phyloP scores from a whole-genome alignment of 1,140 invertebrate species.

The Scaptomyza montana region DNA sequence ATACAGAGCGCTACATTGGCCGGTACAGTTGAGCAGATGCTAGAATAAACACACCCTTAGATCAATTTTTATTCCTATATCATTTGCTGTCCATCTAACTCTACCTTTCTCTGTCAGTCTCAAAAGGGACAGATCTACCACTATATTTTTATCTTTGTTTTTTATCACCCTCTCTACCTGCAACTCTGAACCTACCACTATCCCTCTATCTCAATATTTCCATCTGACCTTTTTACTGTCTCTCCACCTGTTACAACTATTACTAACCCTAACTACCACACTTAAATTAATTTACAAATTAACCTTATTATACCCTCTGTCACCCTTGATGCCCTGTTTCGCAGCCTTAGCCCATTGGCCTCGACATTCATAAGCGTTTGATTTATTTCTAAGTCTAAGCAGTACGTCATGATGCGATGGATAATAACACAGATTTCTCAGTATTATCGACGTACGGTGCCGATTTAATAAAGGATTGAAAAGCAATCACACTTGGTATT shows the following conservation, averaged over 20 bases:
- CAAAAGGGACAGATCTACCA: too few species aligned
- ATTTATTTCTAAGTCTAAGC: slow-evolving; percentile 4
- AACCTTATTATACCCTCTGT: background rate
- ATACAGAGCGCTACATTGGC: background rate
- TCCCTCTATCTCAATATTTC: too few species aligned
- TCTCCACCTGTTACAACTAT: too few species aligned
- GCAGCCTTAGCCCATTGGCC: background rate
- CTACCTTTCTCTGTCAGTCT: too few species aligned
- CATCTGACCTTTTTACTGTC: too few species aligned
- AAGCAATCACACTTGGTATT: slow-evolving; percentile 70
- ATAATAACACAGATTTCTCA: slow-evolving; percentile 34
- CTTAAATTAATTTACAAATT: background rate
- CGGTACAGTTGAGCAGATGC: slow-evolving; percentile 6
- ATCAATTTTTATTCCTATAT: too few species aligned
- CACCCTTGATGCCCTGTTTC: background rate
- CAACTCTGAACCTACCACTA: too few species aligned
- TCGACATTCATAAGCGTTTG: background rate
- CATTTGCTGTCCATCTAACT: too few species aligned
- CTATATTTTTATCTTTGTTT: too few species aligned
- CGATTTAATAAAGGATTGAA: slow-evolving; percentile 51
- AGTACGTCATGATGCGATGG: slow-evolving; percentile 24
- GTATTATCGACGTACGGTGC: slow-evolving; percentile 46
- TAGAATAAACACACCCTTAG: background rate
- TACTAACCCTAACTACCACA: too few species aligned
- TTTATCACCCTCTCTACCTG: too few species aligned